Percentiles rank a stretch among this genome's conserved stretches.
phyloP scores from a whole-genome alignment of 2,113 vertebrate genomes.

The Rhea pennata region DNA sequence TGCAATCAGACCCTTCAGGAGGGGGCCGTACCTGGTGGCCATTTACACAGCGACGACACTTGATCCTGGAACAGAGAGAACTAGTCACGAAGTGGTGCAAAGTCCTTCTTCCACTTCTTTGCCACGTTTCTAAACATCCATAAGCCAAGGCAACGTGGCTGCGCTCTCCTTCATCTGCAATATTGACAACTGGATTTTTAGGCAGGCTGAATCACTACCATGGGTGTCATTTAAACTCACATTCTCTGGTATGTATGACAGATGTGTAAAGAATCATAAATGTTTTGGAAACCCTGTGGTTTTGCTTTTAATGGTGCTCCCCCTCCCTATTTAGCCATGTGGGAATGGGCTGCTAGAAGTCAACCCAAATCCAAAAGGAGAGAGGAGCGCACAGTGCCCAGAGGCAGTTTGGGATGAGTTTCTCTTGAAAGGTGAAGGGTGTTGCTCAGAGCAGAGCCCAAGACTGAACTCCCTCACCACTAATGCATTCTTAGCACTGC shows the following conservation, averaged over 20 bases:
- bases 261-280: not conserved
- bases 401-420: not conserved
- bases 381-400: not conserved
- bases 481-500: not conserved
- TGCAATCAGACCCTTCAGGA: conserved; percentile 86
- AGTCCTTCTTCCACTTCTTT: not conserved
- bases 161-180: not conserved
- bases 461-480: not conserved
- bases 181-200: not conserved
- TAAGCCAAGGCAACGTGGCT: too few relatives aligned
- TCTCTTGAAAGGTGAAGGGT: not conserved
- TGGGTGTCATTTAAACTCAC: not conserved
- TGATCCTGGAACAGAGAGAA: conserved; percentile 79
- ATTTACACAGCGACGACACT: conserved; percentile 91
- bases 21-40: conserved; percentile 85
- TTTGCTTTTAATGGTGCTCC: not conserved
- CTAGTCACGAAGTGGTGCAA: not conserved
- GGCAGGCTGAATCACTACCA: not conserved
- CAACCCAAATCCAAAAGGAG: not conserved
- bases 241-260: fast-evolving
- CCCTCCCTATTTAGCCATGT: not conserved
- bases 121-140: too few relatives aligned
- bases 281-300: not conserved
- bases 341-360: not conserved
- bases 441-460: not conserved